Evolutionary conservation across 2,888 invertebrate species (phyloP).

Genomic region (Eucera pruinosa): DNA sequence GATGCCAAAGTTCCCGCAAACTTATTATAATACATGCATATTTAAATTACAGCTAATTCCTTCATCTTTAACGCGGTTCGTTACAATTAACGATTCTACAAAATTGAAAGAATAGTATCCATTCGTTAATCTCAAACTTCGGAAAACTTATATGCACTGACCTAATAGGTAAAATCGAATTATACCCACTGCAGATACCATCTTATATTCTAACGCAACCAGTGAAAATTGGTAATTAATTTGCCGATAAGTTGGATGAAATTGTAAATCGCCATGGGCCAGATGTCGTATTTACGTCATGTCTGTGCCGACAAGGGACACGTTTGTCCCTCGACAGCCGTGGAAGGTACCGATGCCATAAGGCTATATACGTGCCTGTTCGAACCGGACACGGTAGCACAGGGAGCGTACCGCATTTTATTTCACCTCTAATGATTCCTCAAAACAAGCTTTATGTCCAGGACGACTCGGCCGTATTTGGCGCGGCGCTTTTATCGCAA

Average conservation of each 20-base stretch:
- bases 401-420: conserved; percentile 61
- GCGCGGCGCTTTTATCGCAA: conserved; percentile 74
- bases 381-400: conserved; percentile 61
- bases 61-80: too few relatives aligned
- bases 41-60: too few relatives aligned
- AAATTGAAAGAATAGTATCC: too few relatives aligned
- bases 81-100: too few relatives aligned
- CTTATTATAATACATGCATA: too few relatives aligned
- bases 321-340: conserved; percentile 52
- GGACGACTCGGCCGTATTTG: conserved; percentile 75
- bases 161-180: too few relatives aligned
- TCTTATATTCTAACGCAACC: background rate
- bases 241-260: conserved; percentile 40
- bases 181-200: background rate
- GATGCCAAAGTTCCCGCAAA: too few relatives aligned
- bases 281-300: conserved; percentile 53
- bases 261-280: conserved; percentile 39
- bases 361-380: conserved; percentile 62
- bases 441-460: conserved; percentile 76
- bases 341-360: conserved; percentile 63
- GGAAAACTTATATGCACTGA: too few relatives aligned
- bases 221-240: conserved; percentile 23
- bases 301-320: conserved; percentile 52
- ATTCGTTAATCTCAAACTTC: too few relatives aligned
- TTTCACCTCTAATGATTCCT: conserved; percentile 77